Percentiles rank a stretch among this genome's conserved stretches.
phyloP scores from a whole-genome alignment of 1,140 invertebrate species.

The Aphidius gifuensis region DNA sequence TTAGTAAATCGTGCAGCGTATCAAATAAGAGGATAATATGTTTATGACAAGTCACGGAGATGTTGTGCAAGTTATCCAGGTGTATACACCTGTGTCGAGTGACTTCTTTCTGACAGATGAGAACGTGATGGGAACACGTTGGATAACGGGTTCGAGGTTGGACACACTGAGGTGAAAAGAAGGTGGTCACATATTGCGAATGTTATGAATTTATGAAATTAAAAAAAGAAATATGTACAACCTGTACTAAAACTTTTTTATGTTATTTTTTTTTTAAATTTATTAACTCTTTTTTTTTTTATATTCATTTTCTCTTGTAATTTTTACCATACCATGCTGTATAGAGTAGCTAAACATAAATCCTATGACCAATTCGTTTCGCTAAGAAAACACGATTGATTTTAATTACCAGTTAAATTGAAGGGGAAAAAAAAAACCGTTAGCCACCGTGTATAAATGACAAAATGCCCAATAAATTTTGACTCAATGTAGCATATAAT shows the following conservation, averaged over 20 bases:
- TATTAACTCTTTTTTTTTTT: slow-evolving; percentile 4
- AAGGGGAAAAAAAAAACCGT: neutral
- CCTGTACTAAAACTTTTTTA: neutral
- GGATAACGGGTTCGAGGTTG: slow-evolving; percentile 31
- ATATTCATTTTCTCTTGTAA: neutral
- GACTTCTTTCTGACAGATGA: slow-evolving; percentile 30
- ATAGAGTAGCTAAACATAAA: too few relatives aligned
- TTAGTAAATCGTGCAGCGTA: neutral
- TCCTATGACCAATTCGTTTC: too few relatives aligned
- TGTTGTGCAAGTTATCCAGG: neutral
- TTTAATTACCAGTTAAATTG: too few relatives aligned
- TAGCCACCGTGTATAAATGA: neutral
- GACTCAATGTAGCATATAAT: neutral
- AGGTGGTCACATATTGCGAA: slow-evolving; percentile 10
- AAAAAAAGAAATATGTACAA: neutral
- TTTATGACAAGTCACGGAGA: slow-evolving; percentile 19
- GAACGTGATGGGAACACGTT: slow-evolving; percentile 36
- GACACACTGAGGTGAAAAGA: slow-evolving; percentile 19
- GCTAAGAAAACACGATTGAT: too few relatives aligned
- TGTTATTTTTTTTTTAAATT: neutral
- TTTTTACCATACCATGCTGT: too few relatives aligned
- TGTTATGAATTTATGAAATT: neutral
- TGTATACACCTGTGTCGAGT: slow-evolving; percentile 12
- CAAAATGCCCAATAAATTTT: neutral
- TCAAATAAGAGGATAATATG: slow-evolving; percentile 16